Evolutionary conservation across 2,113 vertebrate genomes (phyloP).

Genomic region (Lontra canadensis): DNA sequence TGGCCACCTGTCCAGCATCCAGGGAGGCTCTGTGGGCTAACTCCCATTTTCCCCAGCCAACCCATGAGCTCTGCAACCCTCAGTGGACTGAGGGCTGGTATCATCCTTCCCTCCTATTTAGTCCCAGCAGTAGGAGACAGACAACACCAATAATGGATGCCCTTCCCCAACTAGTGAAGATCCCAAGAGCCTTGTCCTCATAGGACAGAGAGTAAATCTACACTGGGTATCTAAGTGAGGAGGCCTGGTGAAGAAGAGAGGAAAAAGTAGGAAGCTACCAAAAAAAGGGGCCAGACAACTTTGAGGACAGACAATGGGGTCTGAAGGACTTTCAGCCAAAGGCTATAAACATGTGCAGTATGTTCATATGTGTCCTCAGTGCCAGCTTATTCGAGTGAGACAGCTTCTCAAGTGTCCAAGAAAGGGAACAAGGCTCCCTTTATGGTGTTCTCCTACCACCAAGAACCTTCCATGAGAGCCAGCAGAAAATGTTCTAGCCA

Average conservation of each 20-base stretch:
- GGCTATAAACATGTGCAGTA: neutral
- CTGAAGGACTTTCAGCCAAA: neutral
- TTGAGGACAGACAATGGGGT: neutral
- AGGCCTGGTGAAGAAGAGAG: neutral
- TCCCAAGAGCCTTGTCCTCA: neutral
- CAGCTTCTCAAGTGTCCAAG: neutral
- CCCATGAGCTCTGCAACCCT: neutral
- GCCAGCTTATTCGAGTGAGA: neutral
- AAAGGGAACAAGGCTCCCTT: neutral
- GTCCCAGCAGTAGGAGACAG: neutral
- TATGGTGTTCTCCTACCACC: neutral
- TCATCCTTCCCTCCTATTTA: neutral
- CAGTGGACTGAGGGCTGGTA: neutral
- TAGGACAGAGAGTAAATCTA: neutral
- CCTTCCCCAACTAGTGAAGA: neutral
- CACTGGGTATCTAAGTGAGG: neutral
- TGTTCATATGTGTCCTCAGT: neutral
- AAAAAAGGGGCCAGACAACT: neutral
- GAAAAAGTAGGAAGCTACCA: neutral
- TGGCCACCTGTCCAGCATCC: neutral
- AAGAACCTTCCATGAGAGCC: neutral
- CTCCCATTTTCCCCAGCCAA: neutral
- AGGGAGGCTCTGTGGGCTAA: neutral
- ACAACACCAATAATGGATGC: fast-evolving
- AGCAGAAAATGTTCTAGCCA: conserved; percentile 1